Base-by-base conservation (phyloP, 2,113 vertebrate species). In the Siniperca chuatsi region DNA sequence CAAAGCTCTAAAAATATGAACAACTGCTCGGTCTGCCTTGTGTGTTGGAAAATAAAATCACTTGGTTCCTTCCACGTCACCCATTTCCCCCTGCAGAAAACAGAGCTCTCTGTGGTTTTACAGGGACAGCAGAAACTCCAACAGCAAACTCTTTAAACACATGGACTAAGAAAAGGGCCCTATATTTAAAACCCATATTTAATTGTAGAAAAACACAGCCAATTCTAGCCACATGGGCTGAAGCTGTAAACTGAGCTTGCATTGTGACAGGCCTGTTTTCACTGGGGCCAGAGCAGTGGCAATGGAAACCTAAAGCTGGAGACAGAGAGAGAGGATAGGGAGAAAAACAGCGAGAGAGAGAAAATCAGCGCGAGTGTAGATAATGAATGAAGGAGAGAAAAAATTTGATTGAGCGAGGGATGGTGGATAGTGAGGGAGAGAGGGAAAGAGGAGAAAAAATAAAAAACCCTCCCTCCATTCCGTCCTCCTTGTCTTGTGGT, bases 131-230 rank as follows among this genome's bases (percentile, higher is more conserved):
- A 50, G 54, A 89, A 78, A 84, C 68, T 91, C 78, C 60, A 58
- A 86, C 70, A 61, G 79, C 58, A 87, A 88, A 91, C 90, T 89
- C 87, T 82, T 88, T 88, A 92, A 93, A 89, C 83, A 90, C 72
- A 84, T 75, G 48, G 60, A 68, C 78, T 76, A 81, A 82, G 83
- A 90, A 93, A 87, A 91, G 75, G 61, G 44, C 68, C 55, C 93
- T 91, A 90, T 94, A 94, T 95, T 95, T 91, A 90, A 95, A 93
- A 81, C 64, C 87, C 85, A 95, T 92, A 90, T 92, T 93, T 93
- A 94, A 96, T 96, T 94, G 90, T 86, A 92, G 87, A 91, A 92
- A 92, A 92, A 89, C 81, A 87, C 55, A 48, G 81, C 85, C 83
- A 79, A 78, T 75, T 90, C 76, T 73, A 80, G 86, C 87, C 90